Evolutionary conservation across 2,113 vertebrate genomes (phyloP).

Genomic region (Tricholaema leucomelas): DNA sequence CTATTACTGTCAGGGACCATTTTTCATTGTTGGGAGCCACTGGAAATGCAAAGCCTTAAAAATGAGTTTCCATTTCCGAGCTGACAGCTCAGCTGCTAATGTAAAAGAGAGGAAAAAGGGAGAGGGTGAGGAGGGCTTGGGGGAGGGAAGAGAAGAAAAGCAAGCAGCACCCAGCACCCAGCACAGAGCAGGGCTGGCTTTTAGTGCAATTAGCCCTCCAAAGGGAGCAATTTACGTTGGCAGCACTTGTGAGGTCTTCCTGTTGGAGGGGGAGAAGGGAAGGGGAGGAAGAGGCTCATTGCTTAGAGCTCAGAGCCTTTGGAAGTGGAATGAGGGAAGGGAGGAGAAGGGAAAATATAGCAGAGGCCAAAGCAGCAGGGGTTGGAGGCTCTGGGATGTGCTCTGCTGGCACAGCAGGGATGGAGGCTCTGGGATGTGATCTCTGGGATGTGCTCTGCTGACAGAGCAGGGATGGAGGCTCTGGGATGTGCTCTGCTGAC

Average conservation of each 20-base stretch:
- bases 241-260: slow-evolving; percentile 72
- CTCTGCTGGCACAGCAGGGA: too few species aligned
- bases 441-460: background rate
- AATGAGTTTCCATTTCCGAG: slow-evolving; percentile 76
- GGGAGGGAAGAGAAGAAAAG: too few species aligned
- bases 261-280: slow-evolving; percentile 40
- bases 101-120: slow-evolving; percentile 70
- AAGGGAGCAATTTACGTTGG: slow-evolving; percentile 78
- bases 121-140: too few species aligned
- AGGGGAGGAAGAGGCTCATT: slow-evolving; percentile 52
- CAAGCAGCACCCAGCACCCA: too few species aligned
- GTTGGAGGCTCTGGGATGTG: too few species aligned
- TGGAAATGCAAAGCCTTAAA: slow-evolving; percentile 77
- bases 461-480: too few species aligned
- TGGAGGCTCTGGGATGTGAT: too few species aligned
- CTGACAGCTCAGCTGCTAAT: slow-evolving; percentile 77
- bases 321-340: slow-evolving; percentile 54
- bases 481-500: too few species aligned
- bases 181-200: slow-evolving; percentile 71
- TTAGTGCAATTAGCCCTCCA: slow-evolving; percentile 78
- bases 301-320: slow-evolving; percentile 65
- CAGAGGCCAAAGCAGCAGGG: too few species aligned
- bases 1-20: slow-evolving; percentile 79
- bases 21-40: slow-evolving; percentile 77
- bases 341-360: background rate